Conservation (phyloP, 2,888 invertebrate species). For the Caenorhabditis macrosperma region DNA sequence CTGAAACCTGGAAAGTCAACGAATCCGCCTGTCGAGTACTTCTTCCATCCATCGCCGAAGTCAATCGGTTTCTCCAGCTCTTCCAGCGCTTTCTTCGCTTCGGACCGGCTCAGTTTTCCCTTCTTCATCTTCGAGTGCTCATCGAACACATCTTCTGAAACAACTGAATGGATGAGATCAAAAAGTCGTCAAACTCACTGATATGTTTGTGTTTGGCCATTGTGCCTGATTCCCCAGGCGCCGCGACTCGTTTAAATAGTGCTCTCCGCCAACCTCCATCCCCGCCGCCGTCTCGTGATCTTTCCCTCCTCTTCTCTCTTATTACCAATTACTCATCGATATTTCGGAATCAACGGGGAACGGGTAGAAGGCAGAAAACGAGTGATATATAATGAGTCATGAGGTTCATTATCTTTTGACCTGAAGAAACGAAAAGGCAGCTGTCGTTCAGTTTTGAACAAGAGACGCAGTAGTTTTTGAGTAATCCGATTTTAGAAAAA, state of each 20-base stretch:
- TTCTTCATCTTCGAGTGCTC: constrained; percentile 22
- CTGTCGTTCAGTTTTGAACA: background rate
- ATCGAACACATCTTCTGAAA: constrained; percentile 24
- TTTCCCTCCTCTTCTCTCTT: background rate
- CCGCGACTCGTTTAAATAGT: background rate
- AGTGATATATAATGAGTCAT: background rate
- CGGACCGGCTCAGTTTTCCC: constrained; percentile 30
- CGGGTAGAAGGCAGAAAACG: background rate
- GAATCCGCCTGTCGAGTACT: constrained; percentile 13
- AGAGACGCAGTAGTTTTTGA: background rate
- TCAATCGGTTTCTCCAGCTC: constrained; percentile 17
- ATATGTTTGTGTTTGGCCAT: constrained; percentile 1
- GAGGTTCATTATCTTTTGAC: background rate
- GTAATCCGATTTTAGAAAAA: constrained; percentile 6
- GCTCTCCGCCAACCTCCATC: background rate
- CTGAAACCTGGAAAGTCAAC: constrained; percentile 23
- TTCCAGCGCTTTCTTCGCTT: constrained; percentile 27
- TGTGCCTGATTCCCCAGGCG: background rate
- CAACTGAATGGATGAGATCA: background rate
- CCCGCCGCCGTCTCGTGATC: background rate
- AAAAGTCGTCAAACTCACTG: constrained; percentile 13
- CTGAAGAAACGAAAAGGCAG: background rate
- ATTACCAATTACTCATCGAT: background rate
- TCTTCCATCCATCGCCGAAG: constrained; percentile 23
- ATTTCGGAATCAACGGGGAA: background rate